These are phyloP conservation scores for Meloidogyne floridensis DNA, from an alignment of 1,140 invertebrate species.

Conservation along the genomic window DNA sequence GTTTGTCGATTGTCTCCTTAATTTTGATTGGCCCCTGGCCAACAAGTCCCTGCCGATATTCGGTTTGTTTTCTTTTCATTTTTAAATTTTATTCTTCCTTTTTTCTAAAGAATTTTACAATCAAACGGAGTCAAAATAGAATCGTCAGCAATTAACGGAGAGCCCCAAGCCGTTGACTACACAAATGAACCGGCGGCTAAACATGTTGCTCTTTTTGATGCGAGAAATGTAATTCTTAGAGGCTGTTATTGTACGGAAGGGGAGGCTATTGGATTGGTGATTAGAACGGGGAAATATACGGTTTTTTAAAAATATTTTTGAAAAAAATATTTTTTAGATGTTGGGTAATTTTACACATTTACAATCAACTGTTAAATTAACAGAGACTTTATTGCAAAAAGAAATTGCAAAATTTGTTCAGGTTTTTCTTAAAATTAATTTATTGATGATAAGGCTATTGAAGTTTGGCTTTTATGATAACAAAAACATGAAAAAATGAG, in stretches of 20 bases:
- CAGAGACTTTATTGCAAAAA: slow-evolving; percentile 50
- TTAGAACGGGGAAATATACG: slow-evolving; percentile 62
- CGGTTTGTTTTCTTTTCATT: slow-evolving; percentile 1
- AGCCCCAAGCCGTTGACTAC: slow-evolving; percentile 47
- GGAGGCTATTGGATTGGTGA: slow-evolving; percentile 62
- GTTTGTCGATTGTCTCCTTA: no score
- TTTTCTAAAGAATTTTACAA: slow-evolving; percentile 48
- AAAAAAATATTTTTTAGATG: slow-evolving; percentile 45
- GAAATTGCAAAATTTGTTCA: slow-evolving; percentile 63
- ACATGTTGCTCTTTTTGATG: slow-evolving; percentile 58
- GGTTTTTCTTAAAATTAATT: slow-evolving; percentile 41
- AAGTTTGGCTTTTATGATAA: no score
- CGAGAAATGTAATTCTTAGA: slow-evolving; percentile 61
- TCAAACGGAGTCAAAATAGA: slow-evolving; percentile 72
- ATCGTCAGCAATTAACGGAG: slow-evolving; percentile 75
- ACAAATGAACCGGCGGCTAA: slow-evolving; percentile 50
- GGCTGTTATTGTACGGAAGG: slow-evolving; percentile 64
- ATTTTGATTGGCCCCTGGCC: no score
- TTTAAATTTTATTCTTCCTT: background rate
- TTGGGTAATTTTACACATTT: slow-evolving; percentile 57
- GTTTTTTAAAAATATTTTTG: slow-evolving; percentile 34
- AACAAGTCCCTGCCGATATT: slow-evolving; percentile 59
- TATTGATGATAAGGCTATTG: no score
- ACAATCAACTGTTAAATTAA: slow-evolving; percentile 52
- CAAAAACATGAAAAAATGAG: no score